Percentiles rank a stretch among this genome's conserved stretches.
Conservation (phyloP, 2,888 invertebrate species). For the Colletes collaris region DNA sequence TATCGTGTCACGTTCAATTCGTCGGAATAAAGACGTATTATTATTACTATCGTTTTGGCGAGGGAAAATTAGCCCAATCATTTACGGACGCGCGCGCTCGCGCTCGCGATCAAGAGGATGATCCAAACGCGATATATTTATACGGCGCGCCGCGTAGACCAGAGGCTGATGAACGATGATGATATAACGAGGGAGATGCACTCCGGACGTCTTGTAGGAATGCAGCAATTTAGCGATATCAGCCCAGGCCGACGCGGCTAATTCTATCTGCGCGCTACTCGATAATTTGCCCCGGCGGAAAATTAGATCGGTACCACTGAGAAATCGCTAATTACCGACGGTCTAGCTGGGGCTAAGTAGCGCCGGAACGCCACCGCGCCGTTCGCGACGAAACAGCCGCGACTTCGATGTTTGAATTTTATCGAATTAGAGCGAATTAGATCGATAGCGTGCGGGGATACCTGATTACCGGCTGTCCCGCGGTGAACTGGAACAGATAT, state of each 20-base stretch:
- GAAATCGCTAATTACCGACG: constrained; percentile 57
- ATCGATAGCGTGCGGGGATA: constrained; percentile 12
- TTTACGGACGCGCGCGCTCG: not conserved
- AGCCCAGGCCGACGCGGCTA: constrained; percentile 61
- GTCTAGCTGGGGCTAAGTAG: no score
- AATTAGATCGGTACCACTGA: constrained; percentile 57
- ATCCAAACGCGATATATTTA: constrained; percentile 63
- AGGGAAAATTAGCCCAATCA: constrained; percentile 31
- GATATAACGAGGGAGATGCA: constrained; percentile 68
- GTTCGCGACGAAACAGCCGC: not conserved
- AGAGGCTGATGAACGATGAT: constrained; percentile 68
- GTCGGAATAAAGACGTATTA: constrained; percentile 7
- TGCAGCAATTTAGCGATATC: constrained; percentile 71
- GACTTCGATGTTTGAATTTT: constrained; percentile 11
- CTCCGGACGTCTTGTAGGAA: constrained; percentile 67
- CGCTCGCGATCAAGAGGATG: constrained; percentile 55
- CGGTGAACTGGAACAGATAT: constrained; percentile 7
- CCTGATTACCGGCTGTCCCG: constrained; percentile 5
- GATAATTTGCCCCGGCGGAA: constrained; percentile 63
- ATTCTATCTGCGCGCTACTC: constrained; percentile 65
- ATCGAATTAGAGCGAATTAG: constrained; percentile 43
- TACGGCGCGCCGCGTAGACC: constrained; percentile 54
- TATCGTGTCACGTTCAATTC: no score
- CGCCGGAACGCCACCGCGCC: not conserved
- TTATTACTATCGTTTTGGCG: not conserved